Evolutionary conservation across 2,888 invertebrate species (phyloP), one percentile per base, ranked within the genome.

Genomic region (Gisinianus flammeolus): DNA sequence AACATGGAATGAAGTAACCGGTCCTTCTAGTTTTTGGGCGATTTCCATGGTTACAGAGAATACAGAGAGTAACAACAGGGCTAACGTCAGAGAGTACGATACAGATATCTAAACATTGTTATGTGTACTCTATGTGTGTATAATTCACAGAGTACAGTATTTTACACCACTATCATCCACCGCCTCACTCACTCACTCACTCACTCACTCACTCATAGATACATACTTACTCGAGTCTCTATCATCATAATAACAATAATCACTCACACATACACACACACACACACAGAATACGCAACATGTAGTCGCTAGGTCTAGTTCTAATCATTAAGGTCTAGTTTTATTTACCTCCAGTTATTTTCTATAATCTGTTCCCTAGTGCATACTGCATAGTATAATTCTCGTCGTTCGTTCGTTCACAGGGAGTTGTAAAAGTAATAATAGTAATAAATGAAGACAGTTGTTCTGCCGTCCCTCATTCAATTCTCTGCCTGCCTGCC

Each of bases 1-100:
- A 79, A 78, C 66, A 64, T 70, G 33, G 66, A 72, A 69, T 62
- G 62, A 58, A 64, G 44, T 73, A 81, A 81, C 81, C 81, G 79
- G 81, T 81, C 79, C 81, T 79, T 79, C 81, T 79, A 79, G 77
- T 81, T 77, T 81, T 81, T 77, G 79, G 80, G 72, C 66, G 69
- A 78, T 79, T 80, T 78, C 54, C 58, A 69, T 76, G 70, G 54
- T 66, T 74, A 64, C 67, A 74, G 33, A 70, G 16, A 33, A 31
- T 30, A 66, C 24, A 31, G 33, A 30, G 22, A 22, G 33, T n/a
- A 58, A 22, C 10, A 33, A 64, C 26, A 66, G 74, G 26, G 66
- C 2, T 31, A 66, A 69, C 24, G 66, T 19, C 8, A n/a, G 54
- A 67, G 26, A 22, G 62, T n/a, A 62, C 26, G 19, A n/a, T 56